Conservation (phyloP, 2,113 vertebrate species). For the Cynoglossus semilaevis region DNA sequence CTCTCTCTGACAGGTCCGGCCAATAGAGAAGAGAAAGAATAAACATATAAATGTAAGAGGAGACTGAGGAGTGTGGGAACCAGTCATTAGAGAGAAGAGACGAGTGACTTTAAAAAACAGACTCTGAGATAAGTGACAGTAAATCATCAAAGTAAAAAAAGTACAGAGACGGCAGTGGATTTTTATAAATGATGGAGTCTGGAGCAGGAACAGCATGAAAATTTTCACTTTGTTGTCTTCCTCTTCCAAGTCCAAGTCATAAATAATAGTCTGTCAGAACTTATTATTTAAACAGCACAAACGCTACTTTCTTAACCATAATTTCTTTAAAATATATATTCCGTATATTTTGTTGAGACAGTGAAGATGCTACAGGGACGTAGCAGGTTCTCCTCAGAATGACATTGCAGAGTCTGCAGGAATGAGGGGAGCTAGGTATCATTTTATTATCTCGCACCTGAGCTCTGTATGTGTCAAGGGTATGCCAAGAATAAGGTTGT, state of each 20-base stretch:
- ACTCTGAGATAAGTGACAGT: constrained; percentile 36
- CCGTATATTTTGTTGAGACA: too few relatives aligned
- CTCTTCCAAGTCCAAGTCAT: constrained; percentile 16
- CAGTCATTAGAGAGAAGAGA: constrained; percentile 44
- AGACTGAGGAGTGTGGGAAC: constrained; percentile 21
- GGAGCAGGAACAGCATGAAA: constrained; percentile 15
- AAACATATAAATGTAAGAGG: not conserved
- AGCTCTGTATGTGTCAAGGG: constrained; percentile 37
- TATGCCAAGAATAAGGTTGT: constrained; percentile 11
- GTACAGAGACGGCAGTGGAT: constrained; percentile 24
- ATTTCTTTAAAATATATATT: too few relatives aligned
- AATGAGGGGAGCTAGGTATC: constrained; percentile 5
- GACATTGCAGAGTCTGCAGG: constrained; percentile 39
- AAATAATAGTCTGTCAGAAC: not conserved
- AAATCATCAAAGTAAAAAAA: constrained; percentile 39
- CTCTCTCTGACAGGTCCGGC: constrained; percentile 54
- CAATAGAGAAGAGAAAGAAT: constrained; percentile 19
- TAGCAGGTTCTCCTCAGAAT: constrained; percentile 22
- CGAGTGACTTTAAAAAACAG: constrained; percentile 30
- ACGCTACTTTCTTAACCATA: too few relatives aligned
- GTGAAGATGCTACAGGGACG: constrained; percentile 12
- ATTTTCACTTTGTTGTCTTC: constrained; percentile 21
- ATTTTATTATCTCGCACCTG: constrained; percentile 42
- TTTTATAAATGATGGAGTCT: constrained; percentile 2
- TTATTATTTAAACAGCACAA: too few relatives aligned